These are phyloP conservation scores for Phalacrocorax brasilianus DNA, from an alignment of 2,113 vertebrate species.

Conservation along the genomic window DNA sequence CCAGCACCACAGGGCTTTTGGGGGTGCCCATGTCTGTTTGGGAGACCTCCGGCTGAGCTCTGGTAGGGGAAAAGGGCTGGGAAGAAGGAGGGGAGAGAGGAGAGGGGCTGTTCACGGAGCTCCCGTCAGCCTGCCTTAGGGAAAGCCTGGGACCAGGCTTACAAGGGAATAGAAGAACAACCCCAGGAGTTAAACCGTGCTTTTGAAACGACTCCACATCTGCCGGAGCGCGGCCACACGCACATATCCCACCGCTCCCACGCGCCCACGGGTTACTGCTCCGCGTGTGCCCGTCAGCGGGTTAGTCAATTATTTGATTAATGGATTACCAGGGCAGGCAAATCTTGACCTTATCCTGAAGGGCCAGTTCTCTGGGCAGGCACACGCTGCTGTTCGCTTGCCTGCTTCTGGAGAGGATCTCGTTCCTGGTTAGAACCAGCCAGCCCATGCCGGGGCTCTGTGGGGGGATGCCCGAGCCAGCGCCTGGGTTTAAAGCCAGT, in stretches of 20 bases:
- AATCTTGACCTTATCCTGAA: neutral
- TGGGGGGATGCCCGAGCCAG: neutral
- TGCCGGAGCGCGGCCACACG: neutral
- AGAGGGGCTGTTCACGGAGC: neutral
- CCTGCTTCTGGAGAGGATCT: neutral
- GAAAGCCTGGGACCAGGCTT: neutral
- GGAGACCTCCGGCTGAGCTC: neutral
- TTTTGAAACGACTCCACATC: neutral
- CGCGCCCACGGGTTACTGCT: neutral
- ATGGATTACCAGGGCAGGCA: constrained; percentile 39
- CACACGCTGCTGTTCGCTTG: neutral
- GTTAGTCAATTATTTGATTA: constrained; percentile 73
- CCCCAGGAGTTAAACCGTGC: neutral
- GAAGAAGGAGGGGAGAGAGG: neutral
- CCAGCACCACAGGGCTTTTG: rapidly evolving
- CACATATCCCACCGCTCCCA: neutral
- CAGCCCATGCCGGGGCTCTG: neutral
- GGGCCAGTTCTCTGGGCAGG: neutral
- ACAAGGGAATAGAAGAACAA: neutral
- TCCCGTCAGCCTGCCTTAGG: neutral
- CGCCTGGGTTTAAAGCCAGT: neutral
- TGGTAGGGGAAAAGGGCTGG: neutral
- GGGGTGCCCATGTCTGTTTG: neutral
- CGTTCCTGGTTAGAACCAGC: neutral
- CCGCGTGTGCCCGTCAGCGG: neutral